Evolutionary conservation across 2,888 invertebrate genomes (phyloP).

Genomic region (Conistra vaccinii): DNA sequence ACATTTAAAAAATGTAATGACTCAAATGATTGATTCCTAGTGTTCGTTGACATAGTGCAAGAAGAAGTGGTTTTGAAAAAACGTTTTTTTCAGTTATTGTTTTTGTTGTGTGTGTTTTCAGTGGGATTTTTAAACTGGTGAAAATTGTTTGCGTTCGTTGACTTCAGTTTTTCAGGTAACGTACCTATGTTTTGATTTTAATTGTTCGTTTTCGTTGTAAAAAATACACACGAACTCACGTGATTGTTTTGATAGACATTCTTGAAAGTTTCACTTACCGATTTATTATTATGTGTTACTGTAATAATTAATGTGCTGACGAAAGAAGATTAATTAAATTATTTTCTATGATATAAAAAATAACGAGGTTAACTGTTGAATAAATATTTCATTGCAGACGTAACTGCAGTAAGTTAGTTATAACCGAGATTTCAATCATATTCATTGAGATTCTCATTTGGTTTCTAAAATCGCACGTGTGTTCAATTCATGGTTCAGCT

Average conservation of each 20-base stretch:
- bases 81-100: conserved; percentile 36
- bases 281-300: neutral
- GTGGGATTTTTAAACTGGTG: conserved; percentile 69
- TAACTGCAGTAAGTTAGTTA: conserved; percentile 5
- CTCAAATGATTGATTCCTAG: conserved; percentile 13
- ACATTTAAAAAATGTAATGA: conserved; percentile 27
- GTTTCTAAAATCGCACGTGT: conserved; percentile 1
- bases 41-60: conserved; percentile 48
- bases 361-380: conserved; percentile 19
- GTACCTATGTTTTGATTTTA: conserved; percentile 13
- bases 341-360: neutral
- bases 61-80: conserved; percentile 47
- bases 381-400: neutral
- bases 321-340: conserved; percentile 25
- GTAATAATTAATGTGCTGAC: neutral
- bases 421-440: neutral
- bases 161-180: conserved; percentile 76
- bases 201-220: neutral
- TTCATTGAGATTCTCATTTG: conserved; percentile 7
- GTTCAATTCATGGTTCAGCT: neutral
- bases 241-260: conserved; percentile 10
- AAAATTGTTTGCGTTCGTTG: conserved; percentile 65
- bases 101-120: conserved; percentile 57
- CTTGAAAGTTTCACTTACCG: neutral
- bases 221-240: neutral